Percentiles rank a stretch among this genome's conserved stretches.
phyloP scores from a whole-genome alignment of 2,797 vertebrate species.

The Lutjanus campechanus region DNA sequence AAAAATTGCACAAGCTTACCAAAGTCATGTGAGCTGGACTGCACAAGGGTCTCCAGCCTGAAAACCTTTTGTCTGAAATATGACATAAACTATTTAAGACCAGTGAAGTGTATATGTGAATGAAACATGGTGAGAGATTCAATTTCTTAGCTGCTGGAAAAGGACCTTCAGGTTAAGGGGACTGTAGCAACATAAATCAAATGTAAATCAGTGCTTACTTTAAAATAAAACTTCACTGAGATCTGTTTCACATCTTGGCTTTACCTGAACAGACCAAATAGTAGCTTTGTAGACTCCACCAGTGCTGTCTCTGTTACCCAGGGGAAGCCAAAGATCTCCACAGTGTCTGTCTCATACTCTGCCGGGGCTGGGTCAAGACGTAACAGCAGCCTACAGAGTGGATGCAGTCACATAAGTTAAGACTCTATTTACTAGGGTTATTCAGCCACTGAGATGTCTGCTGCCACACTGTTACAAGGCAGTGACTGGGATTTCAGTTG shows the following conservation, averaged over 20 bases:
- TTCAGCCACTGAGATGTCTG: neutral
- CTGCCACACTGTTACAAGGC: neutral
- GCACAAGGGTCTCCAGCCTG: constrained; percentile 89
- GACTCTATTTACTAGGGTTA: constrained; percentile 1
- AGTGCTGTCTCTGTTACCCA: constrained; percentile 96
- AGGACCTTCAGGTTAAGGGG: neutral
- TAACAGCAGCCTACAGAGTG: constrained; percentile 86
- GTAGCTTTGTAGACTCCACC: constrained; percentile 90
- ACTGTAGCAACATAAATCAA: neutral
- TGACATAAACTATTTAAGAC: constrained; percentile 34
- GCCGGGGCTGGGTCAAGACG: constrained; percentile 93
- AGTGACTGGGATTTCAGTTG: constrained; percentile 12
- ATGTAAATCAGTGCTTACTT: neutral
- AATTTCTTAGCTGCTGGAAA: neutral
- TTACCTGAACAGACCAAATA: constrained; percentile 96
- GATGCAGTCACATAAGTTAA: constrained; percentile 6
- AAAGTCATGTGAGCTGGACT: constrained; percentile 91
- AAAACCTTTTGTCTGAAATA: constrained; percentile 91
- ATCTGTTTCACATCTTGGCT: constrained; percentile 19
- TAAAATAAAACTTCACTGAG: neutral
- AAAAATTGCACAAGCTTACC: constrained; percentile 86
- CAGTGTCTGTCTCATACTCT: constrained; percentile 90
- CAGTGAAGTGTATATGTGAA: constrained; percentile 10
- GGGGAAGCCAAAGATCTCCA: constrained; percentile 94
- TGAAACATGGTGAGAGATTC: neutral